These are phyloP conservation scores for Harlomillsia oculata DNA, from an alignment of 1,140 invertebrate species.

Conservation along the genomic window DNA sequence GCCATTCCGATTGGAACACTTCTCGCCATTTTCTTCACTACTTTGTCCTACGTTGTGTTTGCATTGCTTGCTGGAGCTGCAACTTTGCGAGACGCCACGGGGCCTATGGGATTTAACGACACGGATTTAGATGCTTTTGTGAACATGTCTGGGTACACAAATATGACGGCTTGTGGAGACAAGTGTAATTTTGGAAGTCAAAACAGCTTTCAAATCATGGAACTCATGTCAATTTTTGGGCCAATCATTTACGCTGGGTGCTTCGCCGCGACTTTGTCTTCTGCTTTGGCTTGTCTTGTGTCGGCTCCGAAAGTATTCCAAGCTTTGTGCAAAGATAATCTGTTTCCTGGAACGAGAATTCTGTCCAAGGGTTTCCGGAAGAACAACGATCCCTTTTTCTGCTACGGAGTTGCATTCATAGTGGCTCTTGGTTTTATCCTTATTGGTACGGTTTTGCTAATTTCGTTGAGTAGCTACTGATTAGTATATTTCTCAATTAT, in stretches of 20 bases:
- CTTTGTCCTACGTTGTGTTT: conserved; percentile 43
- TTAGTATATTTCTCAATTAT: neutral
- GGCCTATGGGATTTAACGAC: conserved; percentile 46
- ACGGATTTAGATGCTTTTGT: conserved; percentile 40
- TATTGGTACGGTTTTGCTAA: conserved; percentile 63
- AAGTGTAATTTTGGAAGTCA: conserved; percentile 65
- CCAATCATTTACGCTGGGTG: conserved; percentile 91
- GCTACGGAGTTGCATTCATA: conserved; percentile 83
- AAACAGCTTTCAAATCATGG: conserved; percentile 76
- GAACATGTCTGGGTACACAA: no score
- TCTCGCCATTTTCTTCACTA: conserved; percentile 45
- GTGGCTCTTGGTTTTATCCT: conserved; percentile 77
- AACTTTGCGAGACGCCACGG: conserved; percentile 39
- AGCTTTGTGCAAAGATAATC: conserved; percentile 87
- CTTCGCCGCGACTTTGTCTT: conserved; percentile 56
- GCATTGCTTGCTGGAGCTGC: conserved; percentile 41
- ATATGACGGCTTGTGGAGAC: no score
- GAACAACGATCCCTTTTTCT: conserved; percentile 79
- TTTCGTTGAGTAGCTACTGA: neutral
- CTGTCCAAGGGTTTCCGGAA: conserved; percentile 86
- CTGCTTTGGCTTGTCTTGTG: conserved; percentile 51
- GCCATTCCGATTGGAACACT: conserved; percentile 49
- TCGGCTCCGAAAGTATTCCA: conserved; percentile 60
- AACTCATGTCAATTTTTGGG: conserved; percentile 74
- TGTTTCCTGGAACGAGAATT: conserved; percentile 83